These are phyloP conservation scores for Tychaedon coryphoeus DNA, from an alignment of 2,113 vertebrate species.

Conservation along the genomic window DNA sequence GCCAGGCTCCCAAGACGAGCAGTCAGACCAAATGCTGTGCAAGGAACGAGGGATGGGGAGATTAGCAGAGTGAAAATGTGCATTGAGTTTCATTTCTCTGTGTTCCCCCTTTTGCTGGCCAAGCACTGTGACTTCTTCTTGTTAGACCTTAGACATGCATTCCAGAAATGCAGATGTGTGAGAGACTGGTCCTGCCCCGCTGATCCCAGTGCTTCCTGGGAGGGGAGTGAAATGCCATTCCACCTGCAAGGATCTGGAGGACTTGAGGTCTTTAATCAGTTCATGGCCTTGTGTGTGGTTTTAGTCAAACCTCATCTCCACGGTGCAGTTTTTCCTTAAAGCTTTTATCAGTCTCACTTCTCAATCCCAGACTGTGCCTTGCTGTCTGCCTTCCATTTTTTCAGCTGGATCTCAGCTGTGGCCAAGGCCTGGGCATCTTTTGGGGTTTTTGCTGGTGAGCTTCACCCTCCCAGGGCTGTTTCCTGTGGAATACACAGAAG, in stretches of 20 bases:
- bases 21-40: neutral
- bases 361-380: neutral
- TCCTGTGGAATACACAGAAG: neutral
- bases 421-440: neutral
- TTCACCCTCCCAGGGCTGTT: neutral
- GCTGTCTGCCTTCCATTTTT: neutral
- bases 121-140: neutral
- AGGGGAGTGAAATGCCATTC: neutral
- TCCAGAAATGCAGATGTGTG: neutral
- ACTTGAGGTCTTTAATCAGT: neutral
- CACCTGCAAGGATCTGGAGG: neutral
- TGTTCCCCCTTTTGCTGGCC: neutral
- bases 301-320: neutral
- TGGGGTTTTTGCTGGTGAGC: neutral
- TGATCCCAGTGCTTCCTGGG: neutral
- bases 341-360: neutral
- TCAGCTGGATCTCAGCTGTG: neutral
- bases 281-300: neutral
- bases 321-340: neutral
- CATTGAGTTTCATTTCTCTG: neutral
- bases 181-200: neutral
- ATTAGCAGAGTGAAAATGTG: neutral
- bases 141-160: neutral
- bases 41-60: neutral
- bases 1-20: neutral